Evolutionary conservation across 2,888 invertebrate species (phyloP).

Genomic region (Luffia ferchaultella): DNA sequence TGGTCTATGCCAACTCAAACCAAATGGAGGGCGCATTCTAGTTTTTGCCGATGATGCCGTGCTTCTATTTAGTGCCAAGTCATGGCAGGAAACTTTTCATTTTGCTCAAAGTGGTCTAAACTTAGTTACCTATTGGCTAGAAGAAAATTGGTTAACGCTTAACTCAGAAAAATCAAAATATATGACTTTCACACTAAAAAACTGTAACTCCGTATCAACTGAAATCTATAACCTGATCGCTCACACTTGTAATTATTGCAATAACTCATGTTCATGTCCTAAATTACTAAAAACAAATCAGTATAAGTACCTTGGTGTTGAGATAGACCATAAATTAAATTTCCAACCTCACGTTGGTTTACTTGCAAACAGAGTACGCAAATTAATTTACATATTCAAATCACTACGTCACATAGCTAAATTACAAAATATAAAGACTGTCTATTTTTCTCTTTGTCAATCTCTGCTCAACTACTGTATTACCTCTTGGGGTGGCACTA

Average conservation of each 20-base stretch:
- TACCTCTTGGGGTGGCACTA: slow-evolving; percentile 3
- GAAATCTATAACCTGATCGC: neutral
- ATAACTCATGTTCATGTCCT: neutral
- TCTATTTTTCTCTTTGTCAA: slow-evolving; percentile 4
- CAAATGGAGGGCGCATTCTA: slow-evolving; percentile 8
- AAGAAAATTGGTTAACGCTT: slow-evolving; percentile 11
- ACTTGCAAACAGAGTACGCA: neutral
- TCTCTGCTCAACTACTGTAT: slow-evolving; percentile 4
- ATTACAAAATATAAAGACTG: neutral
- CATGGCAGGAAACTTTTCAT: slow-evolving; percentile 7
- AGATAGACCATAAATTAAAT: neutral
- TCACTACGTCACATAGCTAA: neutral
- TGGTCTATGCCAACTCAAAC: slow-evolving; percentile 4
- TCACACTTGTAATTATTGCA: neutral
- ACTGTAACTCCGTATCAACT: neutral
- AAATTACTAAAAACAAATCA: neutral
- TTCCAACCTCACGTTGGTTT: neutral
- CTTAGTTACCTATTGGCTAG: slow-evolving; percentile 6
- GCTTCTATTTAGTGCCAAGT: slow-evolving; percentile 8
- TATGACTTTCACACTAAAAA: slow-evolving; percentile 7
- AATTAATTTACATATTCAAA: slow-evolving; percentile 5
- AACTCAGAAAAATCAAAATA: slow-evolving; percentile 12
- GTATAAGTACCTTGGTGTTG: neutral
- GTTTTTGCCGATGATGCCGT: slow-evolving; percentile 13
- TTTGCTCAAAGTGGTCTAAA: slow-evolving; percentile 7